A percentile compares a stretch with the other conserved stretches of the same genome.
These are phyloP conservation scores for Frieseomelitta varia DNA, from an alignment of 1,140 invertebrate genomes.

Conservation along the genomic window DNA sequence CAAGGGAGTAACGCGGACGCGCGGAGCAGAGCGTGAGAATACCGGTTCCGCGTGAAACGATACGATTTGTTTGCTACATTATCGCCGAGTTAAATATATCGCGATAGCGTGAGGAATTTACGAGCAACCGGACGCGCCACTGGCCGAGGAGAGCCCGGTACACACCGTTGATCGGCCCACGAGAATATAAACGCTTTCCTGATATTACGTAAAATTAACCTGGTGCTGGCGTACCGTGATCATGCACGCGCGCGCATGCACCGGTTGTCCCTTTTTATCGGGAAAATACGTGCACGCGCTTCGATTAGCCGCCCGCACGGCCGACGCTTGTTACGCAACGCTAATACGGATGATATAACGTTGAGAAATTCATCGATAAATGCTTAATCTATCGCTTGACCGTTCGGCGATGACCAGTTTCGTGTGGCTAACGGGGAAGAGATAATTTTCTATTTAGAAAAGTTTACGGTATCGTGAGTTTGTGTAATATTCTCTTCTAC, in stretches of 20 bases:
- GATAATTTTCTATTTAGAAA: too few relatives aligned
- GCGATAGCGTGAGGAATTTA: slow-evolving; percentile 48
- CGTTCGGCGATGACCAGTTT: neutral
- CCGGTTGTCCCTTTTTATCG: neutral
- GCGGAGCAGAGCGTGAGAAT: slow-evolving; percentile 36
- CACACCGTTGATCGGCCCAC: neutral
- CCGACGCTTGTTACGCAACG: slow-evolving; percentile 14
- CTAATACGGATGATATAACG: slow-evolving; percentile 37
- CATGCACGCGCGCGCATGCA: neutral
- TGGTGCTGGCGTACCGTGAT: neutral
- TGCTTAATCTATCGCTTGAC: neutral
- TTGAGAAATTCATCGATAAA: slow-evolving; percentile 44
- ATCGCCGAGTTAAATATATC: slow-evolving; percentile 51
- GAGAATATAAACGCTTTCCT: neutral
- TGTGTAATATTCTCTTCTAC: too few relatives aligned
- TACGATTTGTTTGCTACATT: slow-evolving; percentile 50
- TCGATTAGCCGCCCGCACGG: slow-evolving; percentile 6
- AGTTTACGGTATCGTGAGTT: too few relatives aligned
- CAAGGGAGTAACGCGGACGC: slow-evolving; percentile 3
- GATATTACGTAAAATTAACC: slow-evolving; percentile 45
- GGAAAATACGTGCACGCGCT: slow-evolving; percentile 11
- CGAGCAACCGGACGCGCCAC: slow-evolving; percentile 42
- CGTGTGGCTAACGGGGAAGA: too few relatives aligned
- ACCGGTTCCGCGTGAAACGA: slow-evolving; percentile 42
- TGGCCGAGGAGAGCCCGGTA: slow-evolving; percentile 3